phyloP scores from a whole-genome alignment of 2,797 vertebrate genomes.

The Micromesistius poutassou region DNA sequence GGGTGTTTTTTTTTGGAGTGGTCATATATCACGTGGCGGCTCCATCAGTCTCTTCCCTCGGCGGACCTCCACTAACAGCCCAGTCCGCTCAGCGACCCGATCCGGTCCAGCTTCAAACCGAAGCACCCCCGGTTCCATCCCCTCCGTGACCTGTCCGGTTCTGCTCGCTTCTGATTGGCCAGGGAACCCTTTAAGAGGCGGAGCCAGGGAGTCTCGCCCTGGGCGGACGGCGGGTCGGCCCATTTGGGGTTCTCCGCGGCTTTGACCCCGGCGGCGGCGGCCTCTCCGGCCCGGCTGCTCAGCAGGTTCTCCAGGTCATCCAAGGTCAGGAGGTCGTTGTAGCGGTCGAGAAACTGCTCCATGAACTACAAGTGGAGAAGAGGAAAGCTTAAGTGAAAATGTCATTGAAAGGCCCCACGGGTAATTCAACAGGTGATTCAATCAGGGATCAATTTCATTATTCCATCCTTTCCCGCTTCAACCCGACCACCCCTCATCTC shows the following conservation, averaged over 20 bases:
- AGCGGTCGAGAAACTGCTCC: conserved; percentile 76
- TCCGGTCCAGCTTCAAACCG: conserved; percentile 84
- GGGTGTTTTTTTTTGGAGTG: conserved; percentile 23
- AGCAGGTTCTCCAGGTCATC: conserved; percentile 77
- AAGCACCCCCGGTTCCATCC: conserved; percentile 82
- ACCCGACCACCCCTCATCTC: neutral
- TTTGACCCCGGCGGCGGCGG: conserved; percentile 63
- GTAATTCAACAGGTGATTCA: conserved; percentile 1
- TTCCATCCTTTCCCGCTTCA: conserved; percentile 26
- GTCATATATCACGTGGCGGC: conserved; percentile 34
- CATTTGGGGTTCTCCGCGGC: conserved; percentile 70
- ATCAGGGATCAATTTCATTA: conserved; percentile 44
- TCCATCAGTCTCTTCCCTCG: conserved; percentile 45
- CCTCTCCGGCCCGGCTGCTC: conserved; percentile 69
- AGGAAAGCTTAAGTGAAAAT: neutral
- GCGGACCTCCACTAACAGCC: conserved; percentile 75
- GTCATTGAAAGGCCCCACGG: neutral
- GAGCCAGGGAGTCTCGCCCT: conserved; percentile 73
- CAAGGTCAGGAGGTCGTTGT: conserved; percentile 77
- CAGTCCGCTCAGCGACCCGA: conserved; percentile 84
- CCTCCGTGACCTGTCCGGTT: conserved; percentile 76
- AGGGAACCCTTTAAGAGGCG: conserved; percentile 76
- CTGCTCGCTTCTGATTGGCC: conserved; percentile 75
- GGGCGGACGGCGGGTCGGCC: conserved; percentile 61
- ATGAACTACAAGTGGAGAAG: conserved; percentile 60